A percentile compares a stretch with the other conserved stretches of the same genome.
Conservation (phyloP, 2,113 vertebrate genomes). For the Trochalopteron elliotii region DNA sequence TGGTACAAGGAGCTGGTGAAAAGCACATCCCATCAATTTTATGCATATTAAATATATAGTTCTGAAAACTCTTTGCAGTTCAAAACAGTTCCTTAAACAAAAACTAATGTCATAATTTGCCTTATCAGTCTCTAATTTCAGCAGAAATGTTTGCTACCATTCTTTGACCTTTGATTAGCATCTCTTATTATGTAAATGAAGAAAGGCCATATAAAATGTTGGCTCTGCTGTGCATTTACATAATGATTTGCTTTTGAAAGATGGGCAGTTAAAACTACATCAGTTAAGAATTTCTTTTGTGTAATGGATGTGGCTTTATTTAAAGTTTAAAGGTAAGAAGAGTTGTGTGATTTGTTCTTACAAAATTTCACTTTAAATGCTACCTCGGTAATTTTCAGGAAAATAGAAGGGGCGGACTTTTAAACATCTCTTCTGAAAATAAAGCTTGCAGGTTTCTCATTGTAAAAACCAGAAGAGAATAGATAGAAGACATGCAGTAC, state of each 20-base stretch:
- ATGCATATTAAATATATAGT: neutral
- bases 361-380: constrained; percentile 36
- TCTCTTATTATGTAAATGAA: constrained; percentile 59
- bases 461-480: neutral
- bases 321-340: constrained; percentile 40
- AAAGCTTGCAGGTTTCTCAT: constrained; percentile 40
- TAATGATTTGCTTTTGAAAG: constrained; percentile 56
- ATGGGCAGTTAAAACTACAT: constrained; percentile 52
- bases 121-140: neutral
- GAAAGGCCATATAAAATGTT: neutral
- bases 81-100: constrained; percentile 36
- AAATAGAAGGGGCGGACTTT: constrained; percentile 20
- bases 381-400: constrained; percentile 28
- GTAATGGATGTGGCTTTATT: constrained; percentile 23
- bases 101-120: neutral
- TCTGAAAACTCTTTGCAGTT: constrained; percentile 31
- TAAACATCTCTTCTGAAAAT: constrained; percentile 51
- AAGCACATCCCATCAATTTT: neutral
- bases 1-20: neutral
- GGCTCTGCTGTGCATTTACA: constrained; percentile 26
- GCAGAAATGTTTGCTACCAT: neutral
- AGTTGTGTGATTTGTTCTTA: neutral
- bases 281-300: constrained; percentile 61
- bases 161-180: neutral
- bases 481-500: neutral